A percentile compares a stretch with the other conserved stretches of the same genome.
phyloP scores from a whole-genome alignment of 2,113 vertebrate species.

The Mus spicilegus region DNA sequence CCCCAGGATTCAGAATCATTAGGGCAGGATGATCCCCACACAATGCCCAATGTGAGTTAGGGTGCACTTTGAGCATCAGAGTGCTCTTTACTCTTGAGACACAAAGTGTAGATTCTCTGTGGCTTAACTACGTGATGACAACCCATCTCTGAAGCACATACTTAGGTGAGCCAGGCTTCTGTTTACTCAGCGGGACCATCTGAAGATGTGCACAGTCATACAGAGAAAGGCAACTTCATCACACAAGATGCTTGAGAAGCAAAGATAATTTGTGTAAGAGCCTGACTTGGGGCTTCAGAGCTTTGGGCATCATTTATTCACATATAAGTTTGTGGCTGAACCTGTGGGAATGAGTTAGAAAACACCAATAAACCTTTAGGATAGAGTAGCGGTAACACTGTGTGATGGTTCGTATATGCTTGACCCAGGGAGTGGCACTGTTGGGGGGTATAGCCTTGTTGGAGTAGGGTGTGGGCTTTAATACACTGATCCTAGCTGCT shows the following conservation, averaged over 20 bases:
- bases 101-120: slow-evolving; percentile 75
- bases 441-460: no score
- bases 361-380: background rate
- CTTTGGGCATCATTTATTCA: background rate
- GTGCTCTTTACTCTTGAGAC: slow-evolving; percentile 54
- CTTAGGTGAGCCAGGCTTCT: slow-evolving; percentile 67
- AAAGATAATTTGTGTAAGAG: slow-evolving; percentile 66
- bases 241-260: slow-evolving; percentile 44
- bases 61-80: slow-evolving; percentile 36
- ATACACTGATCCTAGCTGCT: no score
- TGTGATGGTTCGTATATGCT: no score
- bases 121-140: slow-evolving; percentile 71
- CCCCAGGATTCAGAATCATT: background rate
- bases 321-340: slow-evolving; percentile 1
- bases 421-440: no score
- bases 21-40: background rate
- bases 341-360: background rate
- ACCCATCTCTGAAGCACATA: slow-evolving; percentile 66
- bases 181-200: slow-evolving; percentile 64
- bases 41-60: slow-evolving; percentile 66
- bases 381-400: background rate
- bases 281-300: slow-evolving; percentile 73
- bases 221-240: slow-evolving; percentile 32
- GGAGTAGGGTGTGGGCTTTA: no score
- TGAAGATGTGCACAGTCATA: slow-evolving; percentile 57